A percentile compares a stretch with the other conserved stretches of the same genome.
Conservation (phyloP, 2,113 vertebrate species). For the Echinops telfairi region DNA sequence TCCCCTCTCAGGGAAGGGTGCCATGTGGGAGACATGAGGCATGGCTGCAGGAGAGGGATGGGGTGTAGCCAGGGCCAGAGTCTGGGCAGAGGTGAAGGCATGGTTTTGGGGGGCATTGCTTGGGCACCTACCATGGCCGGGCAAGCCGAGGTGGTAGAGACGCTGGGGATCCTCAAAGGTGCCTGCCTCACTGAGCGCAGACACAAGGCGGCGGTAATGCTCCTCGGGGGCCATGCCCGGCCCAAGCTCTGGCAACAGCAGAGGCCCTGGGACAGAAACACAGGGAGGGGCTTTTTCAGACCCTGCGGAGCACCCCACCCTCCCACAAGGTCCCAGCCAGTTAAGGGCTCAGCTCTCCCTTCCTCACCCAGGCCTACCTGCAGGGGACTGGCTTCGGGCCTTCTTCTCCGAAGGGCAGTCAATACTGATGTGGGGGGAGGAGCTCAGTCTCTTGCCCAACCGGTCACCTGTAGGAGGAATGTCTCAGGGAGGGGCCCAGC, state of each 20-base stretch:
- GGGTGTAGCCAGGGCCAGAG: not conserved
- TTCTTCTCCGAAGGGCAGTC: constrained; percentile 93
- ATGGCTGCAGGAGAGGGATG: not conserved
- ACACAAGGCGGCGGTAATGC: constrained; percentile 96
- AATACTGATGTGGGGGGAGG: constrained; percentile 90
- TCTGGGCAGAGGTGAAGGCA: not conserved
- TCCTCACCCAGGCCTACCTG: constrained; percentile 70
- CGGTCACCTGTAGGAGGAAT: constrained; percentile 88
- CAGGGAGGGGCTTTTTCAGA: not conserved
- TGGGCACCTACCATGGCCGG: constrained; percentile 89
- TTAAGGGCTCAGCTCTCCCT: not conserved
- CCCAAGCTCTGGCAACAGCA: constrained; percentile 90
- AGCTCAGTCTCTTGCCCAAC: constrained; percentile 92
- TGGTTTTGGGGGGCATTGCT: not conserved
- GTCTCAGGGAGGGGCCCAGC: not conserved
- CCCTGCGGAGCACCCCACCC: not conserved
- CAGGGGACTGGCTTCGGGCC: constrained; percentile 87
- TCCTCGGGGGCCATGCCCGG: constrained; percentile 97
- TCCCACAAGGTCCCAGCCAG: not conserved
- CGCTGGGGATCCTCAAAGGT: constrained; percentile 97
- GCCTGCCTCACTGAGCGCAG: constrained; percentile 93
- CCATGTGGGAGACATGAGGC: too few relatives aligned
- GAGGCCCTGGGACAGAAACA: constrained; percentile 88
- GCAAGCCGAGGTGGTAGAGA: constrained; percentile 95
- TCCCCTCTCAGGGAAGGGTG: not conserved